Evolutionary conservation across 2,113 vertebrate species (phyloP).

Genomic region (Gymnogyps californianus): DNA sequence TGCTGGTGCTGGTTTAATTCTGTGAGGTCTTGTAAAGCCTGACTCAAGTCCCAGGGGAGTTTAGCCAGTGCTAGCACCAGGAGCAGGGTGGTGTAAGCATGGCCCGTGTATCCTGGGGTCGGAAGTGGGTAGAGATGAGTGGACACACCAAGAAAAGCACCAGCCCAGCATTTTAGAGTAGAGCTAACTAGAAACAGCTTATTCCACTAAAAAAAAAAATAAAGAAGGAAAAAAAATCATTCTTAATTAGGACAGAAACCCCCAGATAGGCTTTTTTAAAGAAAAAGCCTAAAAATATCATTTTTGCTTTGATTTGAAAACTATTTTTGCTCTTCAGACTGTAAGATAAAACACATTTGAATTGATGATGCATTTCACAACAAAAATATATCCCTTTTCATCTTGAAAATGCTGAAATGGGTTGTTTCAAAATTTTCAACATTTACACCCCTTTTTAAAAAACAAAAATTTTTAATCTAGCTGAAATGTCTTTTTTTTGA

Average conservation of each 20-base stretch:
- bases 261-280: not conserved
- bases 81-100: not conserved
- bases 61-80: not conserved
- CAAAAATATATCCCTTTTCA: not conserved
- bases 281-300: not conserved
- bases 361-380: conserved; percentile 4
- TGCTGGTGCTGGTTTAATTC: not conserved
- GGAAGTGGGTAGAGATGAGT: not conserved
- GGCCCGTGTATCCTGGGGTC: fast-evolving
- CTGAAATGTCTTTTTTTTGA: not conserved
- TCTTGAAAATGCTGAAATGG: conserved; percentile 18
- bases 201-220: not conserved
- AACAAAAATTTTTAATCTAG: not conserved
- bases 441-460: not conserved
- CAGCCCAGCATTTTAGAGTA: not conserved
- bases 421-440: not conserved
- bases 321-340: conserved; percentile 19
- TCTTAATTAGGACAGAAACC: conserved; percentile 34
- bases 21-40: not conserved
- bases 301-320: conserved; percentile 31
- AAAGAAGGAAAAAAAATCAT: not conserved
- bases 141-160: not conserved
- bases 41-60: not conserved
- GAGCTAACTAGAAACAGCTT: not conserved
- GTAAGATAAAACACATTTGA: conserved; percentile 13